Conservation (phyloP, 2,797 vertebrate species). For the Diglossa cyanea region DNA sequence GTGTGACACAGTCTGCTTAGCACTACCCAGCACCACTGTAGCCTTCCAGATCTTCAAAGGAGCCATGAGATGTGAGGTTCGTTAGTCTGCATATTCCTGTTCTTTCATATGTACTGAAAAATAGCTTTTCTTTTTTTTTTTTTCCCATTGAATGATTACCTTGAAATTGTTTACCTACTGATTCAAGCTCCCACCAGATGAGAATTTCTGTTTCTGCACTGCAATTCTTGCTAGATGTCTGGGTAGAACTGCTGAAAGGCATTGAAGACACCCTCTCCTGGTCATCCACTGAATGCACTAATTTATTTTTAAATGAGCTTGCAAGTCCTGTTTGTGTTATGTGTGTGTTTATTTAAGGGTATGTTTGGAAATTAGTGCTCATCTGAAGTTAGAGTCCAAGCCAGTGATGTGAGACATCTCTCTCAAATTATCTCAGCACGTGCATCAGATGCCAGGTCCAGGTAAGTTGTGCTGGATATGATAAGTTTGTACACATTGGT, state of each 20-base stretch:
- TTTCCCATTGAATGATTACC: background rate
- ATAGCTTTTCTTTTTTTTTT: background rate
- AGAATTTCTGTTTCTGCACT: background rate
- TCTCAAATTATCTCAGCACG: background rate
- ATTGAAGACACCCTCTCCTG: conserved; percentile 38
- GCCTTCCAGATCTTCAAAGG: background rate
- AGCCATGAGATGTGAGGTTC: background rate
- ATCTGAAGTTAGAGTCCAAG: background rate
- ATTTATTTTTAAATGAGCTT: conserved; percentile 6
- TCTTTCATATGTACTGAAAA: background rate
- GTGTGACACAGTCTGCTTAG: background rate
- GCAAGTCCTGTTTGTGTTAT: background rate
- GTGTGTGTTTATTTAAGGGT: background rate
- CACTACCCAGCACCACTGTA: background rate
- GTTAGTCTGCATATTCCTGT: background rate
- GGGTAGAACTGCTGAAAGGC: conserved; percentile 3
- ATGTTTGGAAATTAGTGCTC: background rate
- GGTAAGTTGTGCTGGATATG: background rate
- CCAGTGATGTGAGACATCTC: background rate
- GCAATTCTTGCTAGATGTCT: background rate
- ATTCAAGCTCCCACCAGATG: background rate
- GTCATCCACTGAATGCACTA: background rate
- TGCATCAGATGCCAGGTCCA: background rate
- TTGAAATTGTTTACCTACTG: background rate
- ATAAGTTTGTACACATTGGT: background rate